Evolutionary conservation across 2,113 vertebrate genomes (phyloP), one percentile per base, ranked within the genome.

Genomic region (Carassius carassius): DNA sequence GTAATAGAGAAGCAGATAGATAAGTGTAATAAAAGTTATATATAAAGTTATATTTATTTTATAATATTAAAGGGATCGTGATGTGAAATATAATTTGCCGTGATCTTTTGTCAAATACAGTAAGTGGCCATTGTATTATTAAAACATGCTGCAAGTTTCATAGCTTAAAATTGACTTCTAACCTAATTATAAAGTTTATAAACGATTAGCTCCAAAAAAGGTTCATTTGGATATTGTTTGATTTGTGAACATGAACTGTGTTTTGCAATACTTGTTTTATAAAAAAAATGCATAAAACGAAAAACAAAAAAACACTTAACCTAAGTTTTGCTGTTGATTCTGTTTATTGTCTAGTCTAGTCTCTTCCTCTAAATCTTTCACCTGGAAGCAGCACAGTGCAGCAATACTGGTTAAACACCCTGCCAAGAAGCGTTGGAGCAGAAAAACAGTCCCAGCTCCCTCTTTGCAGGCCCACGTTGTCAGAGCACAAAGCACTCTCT

Each of bases 401-500:
- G 86, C 84, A 86, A 90, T 89, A 89, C 86, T 89, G 92, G 90
- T 91, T 92, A 92, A 91, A 93, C 89, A 90, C 91, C 91, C 90
- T 91, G 93, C 91, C 91, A 88, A 88, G 87, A 91, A 0, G 86
- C 91, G 89, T 78, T 89, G 85, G 88, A 93, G 92, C 91, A 89
- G 91, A 93, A 91, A 93, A 89, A 74, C 82, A 74, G 63, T 70
- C n/a, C 63, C 80, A 37, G 72, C 63, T 87, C 81, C 81, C 84
- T 91, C 91, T 86, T 91, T 89, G 91, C 91, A 91, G 90, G 56
- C 62, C 86, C 19, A 73, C 88, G 90, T 93, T 94, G 92, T 93
- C 92, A 92, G 92, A 92, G 93, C 92, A 94, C 92, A 94, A 93
- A 93, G 92, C 93, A 82, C 74, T 92, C 87, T 93, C 91, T 93